These are phyloP conservation scores for Fulmarus glacialis DNA, from an alignment of 2,113 vertebrate species.

Conservation along the genomic window DNA sequence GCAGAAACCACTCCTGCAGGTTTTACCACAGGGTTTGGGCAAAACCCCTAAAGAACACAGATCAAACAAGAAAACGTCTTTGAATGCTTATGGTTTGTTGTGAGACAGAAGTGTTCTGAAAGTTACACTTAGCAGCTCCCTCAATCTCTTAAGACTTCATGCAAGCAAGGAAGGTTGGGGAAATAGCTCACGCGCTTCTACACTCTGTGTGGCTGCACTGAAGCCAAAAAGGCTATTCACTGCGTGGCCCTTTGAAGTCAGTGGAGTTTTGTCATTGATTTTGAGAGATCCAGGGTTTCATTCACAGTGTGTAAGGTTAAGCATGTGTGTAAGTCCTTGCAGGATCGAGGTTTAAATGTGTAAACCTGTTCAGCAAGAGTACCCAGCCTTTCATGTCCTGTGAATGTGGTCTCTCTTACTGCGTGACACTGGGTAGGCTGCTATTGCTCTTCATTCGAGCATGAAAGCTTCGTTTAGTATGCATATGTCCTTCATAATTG, in stretches of 20 bases:
- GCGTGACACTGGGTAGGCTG: background rate
- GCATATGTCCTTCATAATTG: background rate
- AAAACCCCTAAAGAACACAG: background rate
- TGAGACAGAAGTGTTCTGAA: background rate
- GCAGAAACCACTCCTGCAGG: background rate
- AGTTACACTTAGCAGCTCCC: background rate
- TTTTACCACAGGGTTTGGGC: background rate
- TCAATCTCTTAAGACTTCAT: conserved; percentile 1
- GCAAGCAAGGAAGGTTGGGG: background rate
- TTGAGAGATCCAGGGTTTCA: conserved; percentile 34
- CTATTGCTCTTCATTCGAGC: background rate
- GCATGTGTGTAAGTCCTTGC: conserved; percentile 50
- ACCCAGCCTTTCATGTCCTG: background rate
- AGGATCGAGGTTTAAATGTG: conserved; percentile 45
- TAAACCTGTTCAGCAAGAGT: conserved; percentile 58
- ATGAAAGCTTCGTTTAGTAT: background rate
- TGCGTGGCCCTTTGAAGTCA: conserved; percentile 31
- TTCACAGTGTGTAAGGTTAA: conserved; percentile 9
- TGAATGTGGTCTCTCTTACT: background rate
- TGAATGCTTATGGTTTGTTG: background rate
- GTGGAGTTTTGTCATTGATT: conserved; percentile 51
- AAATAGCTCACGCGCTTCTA: background rate
- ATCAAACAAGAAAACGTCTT: conserved; percentile 19
- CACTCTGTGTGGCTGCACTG: background rate
- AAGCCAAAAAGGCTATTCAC: conserved; percentile 4